These are phyloP conservation scores for Conopomorpha cramerella DNA, from an alignment of 1,140 invertebrate genomes.

Conservation along the genomic window DNA sequence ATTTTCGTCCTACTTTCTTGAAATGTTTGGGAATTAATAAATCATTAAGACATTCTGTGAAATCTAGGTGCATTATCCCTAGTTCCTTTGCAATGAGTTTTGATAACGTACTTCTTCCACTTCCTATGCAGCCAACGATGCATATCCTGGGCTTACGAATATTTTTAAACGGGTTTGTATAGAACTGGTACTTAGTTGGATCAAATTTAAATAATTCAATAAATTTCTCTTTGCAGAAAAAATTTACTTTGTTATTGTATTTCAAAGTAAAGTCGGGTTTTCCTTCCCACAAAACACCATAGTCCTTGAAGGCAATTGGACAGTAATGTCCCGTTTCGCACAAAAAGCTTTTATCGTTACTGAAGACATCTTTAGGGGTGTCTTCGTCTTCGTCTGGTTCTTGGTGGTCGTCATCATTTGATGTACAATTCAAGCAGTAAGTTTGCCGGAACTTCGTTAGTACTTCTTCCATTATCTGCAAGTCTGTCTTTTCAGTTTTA, in stretches of 20 bases:
- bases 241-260: conserved; percentile 57
- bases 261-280: conserved; percentile 53
- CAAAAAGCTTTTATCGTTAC: no score
- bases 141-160: conserved; percentile 59
- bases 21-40: conserved; percentile 33
- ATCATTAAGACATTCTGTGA: conserved; percentile 31
- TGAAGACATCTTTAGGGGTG: conserved; percentile 16
- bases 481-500: no score
- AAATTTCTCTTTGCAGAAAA: conserved; percentile 44
- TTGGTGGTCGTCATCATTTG: conserved; percentile 24
- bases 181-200: conserved; percentile 38
- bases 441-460: conserved; percentile 30
- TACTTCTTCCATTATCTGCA: conserved; percentile 32
- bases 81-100: conserved; percentile 54
- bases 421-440: conserved; percentile 26
- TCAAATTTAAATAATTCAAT: conserved; percentile 46
- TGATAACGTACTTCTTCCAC: conserved; percentile 56
- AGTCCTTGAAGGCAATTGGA: conserved; percentile 53
- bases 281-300: conserved; percentile 62
- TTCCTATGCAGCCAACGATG: conserved; percentile 53
- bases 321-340: conserved; percentile 63
- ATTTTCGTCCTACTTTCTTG: conserved; percentile 33
- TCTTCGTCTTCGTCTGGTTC: conserved; percentile 22
- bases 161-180: conserved; percentile 30
- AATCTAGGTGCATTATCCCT: conserved; percentile 57